Evolutionary conservation across 2,797 vertebrate genomes (phyloP), one percentile per base, ranked within the genome.

Genomic region (Stomatorhinus walkeri): DNA sequence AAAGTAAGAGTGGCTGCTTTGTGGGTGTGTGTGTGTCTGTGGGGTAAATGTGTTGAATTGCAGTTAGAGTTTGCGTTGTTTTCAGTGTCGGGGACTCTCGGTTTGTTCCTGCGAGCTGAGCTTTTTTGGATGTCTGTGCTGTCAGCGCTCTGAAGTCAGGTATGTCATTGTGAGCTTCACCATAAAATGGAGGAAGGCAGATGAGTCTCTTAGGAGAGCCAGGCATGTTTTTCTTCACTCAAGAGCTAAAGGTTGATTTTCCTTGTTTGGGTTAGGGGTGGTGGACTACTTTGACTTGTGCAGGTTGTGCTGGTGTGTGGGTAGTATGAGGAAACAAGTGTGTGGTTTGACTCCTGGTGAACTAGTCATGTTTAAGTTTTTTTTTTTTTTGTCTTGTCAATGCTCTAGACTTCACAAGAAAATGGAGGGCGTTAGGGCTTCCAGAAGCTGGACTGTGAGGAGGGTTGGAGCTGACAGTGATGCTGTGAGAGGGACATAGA

Each of bases 151-250:
- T 93, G 91, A 95, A 97, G 96, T 97, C 97, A 98, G 97, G 97
- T 97, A 96, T 98, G 96, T 97, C 96, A 97, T 94, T 94, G 94
- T 93, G 94, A 93, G 95, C 96, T 98, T 96, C 96, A 97, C 96
- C 97, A 97, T 97, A 99, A 99, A 98, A 99, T 99, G 97, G 98
- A 98, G 98, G 98, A 97, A 97, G 96, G 97, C 96, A 96, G 95
- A 96, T 95, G 95, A 95, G 95, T 95, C 94, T 96, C 94, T 92
- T 92, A 95, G 94, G 94, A 95, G 94, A 94, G 94, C 93, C 91
- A 95, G 93, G 92, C 93, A 94, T 93, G 92, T 93, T 91, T 91
- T 90, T 16, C 32, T 91, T 90, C 93, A 92, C 89, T 81, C 92
- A 93, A 92, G 94, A 96, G 95, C 95, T 95, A 96, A 76, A 95